Conservation (phyloP, 1,140 invertebrate genomes). For the Potamilus streckersoni region DNA sequence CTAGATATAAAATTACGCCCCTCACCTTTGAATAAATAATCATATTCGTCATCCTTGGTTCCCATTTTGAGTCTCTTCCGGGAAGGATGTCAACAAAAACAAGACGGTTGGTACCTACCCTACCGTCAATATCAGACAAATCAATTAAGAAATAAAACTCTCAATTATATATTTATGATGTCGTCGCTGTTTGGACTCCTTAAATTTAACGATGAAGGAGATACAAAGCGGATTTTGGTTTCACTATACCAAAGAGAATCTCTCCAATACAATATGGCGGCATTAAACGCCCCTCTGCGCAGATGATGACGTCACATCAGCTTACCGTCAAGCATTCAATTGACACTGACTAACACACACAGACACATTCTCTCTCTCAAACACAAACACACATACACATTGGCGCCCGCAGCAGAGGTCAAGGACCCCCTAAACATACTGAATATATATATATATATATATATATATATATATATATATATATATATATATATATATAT, state of each 20-base stretch:
- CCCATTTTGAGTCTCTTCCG: constrained; percentile 59
- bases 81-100: constrained; percentile 26
- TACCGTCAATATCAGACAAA: neutral
- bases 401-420: no score
- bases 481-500: no score
- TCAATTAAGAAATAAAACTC: neutral
- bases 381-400: no score
- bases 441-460: no score
- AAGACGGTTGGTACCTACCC: constrained; percentile 7
- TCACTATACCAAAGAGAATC: neutral
- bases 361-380: no score
- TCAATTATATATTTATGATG: neutral
- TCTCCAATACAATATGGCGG: constrained; percentile 29
- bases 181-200: neutral
- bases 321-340: neutral
- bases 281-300: constrained; percentile 22
- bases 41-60: constrained; percentile 98
- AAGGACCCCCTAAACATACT: no score
- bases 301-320: constrained; percentile 25
- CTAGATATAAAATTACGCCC: constrained; percentile 8
- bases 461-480: no score
- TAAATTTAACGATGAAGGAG: constrained; percentile 14
- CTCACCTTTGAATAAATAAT: constrained; percentile 99
- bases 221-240: constrained; percentile 8
- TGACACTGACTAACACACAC: no score